A percentile compares a stretch with the other conserved stretches of the same genome.
Evolutionary conservation across 2,113 vertebrate genomes (phyloP).

Genomic region (Barnardius zonarius): DNA sequence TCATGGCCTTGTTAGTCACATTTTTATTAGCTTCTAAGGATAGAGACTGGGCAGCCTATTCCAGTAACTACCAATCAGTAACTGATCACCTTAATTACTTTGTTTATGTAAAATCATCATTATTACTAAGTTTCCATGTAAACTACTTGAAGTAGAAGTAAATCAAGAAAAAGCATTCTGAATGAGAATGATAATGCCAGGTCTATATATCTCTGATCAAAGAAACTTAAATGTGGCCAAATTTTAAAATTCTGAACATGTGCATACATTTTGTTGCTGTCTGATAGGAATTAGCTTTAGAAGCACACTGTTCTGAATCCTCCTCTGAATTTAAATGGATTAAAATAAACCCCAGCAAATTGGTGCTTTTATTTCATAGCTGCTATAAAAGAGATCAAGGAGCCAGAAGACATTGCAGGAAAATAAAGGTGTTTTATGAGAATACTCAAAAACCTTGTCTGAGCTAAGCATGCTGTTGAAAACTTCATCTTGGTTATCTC

Average conservation of each 20-base stretch:
- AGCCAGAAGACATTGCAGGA: not conserved
- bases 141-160: not conserved
- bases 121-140: not conserved
- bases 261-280: not conserved
- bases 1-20: not conserved
- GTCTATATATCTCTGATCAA: not conserved
- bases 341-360: not conserved
- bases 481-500: not conserved
- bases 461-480: not conserved
- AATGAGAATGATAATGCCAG: not conserved
- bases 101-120: not conserved
- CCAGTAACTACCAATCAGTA: not conserved
- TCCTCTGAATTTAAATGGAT: not conserved
- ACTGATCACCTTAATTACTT: not conserved
- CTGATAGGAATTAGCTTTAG: not conserved
- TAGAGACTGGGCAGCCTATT: not conserved
- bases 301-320: not conserved
- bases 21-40: not conserved
- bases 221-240: not conserved
- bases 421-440: not conserved
- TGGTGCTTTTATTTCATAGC: not conserved
- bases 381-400: not conserved
- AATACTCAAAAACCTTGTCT: not conserved
- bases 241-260: not conserved
- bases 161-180: not conserved